A percentile compares a stretch with the other conserved stretches of the same genome.
These are phyloP conservation scores for Coelopa frigida DNA, from an alignment of 1,140 invertebrate species.

Conservation along the genomic window DNA sequence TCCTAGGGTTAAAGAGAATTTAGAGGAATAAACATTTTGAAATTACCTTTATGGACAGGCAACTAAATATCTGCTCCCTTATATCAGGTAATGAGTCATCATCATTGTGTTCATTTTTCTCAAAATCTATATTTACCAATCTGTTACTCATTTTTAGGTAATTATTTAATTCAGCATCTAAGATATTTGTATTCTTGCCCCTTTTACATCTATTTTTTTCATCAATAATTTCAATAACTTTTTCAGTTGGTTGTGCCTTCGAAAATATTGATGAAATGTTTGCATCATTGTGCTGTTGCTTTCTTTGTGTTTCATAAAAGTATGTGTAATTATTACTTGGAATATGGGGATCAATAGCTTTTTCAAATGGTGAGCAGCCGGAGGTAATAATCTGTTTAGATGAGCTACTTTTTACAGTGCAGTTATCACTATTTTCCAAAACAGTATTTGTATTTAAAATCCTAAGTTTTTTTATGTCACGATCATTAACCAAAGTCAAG, in stretches of 20 bases:
- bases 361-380: not conserved
- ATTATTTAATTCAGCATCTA: too few relatives aligned
- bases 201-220: slow-evolving; percentile 2
- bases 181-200: slow-evolving; percentile 5
- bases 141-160: too few relatives aligned
- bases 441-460: slow-evolving; percentile 23
- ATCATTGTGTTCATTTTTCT: slow-evolving; percentile 27
- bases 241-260: not conserved
- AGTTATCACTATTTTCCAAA: too few relatives aligned
- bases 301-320: not conserved
- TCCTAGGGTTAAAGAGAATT: too few relatives aligned
- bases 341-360: not conserved
- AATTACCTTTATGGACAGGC: slow-evolving; percentile 44
- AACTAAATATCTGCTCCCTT: slow-evolving; percentile 42
- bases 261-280: not conserved
- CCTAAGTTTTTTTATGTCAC: slow-evolving; percentile 26
- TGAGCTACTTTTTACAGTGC: too few relatives aligned
- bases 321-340: not conserved
- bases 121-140: too few relatives aligned
- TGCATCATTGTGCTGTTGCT: slow-evolving; percentile 5
- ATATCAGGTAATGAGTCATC: slow-evolving; percentile 39
- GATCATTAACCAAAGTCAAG: slow-evolving; percentile 19
- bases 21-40: too few relatives aligned
- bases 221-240: not conserved
- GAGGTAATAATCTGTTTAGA: not conserved